Conservation (phyloP, 2,797 vertebrate species). For the Chromobotia macracanthus region DNA sequence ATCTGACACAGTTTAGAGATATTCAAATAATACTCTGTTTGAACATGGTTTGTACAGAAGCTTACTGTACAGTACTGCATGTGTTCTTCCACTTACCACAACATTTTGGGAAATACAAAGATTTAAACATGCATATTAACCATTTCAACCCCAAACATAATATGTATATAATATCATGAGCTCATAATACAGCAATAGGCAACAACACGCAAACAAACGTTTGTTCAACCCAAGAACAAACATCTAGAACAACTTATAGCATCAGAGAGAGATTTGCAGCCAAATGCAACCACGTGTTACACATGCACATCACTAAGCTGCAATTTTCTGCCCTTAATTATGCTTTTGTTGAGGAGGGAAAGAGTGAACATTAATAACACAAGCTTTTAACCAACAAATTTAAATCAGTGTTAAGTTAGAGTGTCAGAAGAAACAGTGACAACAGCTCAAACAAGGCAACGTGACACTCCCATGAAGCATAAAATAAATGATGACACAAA, state of each 20-base stretch:
- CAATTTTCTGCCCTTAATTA: slow-evolving; percentile 8
- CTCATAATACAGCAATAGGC: neutral
- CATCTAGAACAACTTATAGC: slow-evolving; percentile 31
- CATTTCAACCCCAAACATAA: neutral
- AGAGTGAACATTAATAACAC: slow-evolving; percentile 22
- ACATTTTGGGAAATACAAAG: neutral
- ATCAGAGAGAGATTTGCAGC: slow-evolving; percentile 13
- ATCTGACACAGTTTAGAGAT: slow-evolving; percentile 2
- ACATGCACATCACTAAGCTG: neutral
- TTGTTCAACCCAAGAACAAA: slow-evolving; percentile 1
- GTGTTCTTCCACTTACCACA: slow-evolving; percentile 2
- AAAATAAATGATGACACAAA: slow-evolving; percentile 13
- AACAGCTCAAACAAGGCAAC: neutral
- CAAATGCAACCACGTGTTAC: slow-evolving; percentile 42
- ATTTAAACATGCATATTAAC: slow-evolving; percentile 15
- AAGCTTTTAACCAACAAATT: slow-evolving; percentile 3
- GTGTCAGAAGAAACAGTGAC: neutral
- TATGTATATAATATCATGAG: neutral
- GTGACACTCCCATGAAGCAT: neutral
- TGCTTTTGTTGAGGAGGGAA: slow-evolving; percentile 19
- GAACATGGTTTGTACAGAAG: slow-evolving; percentile 40
- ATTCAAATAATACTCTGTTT: neutral
- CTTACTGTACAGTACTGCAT: slow-evolving; percentile 20
- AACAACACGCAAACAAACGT: neutral
- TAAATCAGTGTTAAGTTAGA: neutral